A percentile compares a stretch with the other conserved stretches of the same genome.
Evolutionary conservation across 2,797 vertebrate species (phyloP).

Genomic region (Pseudopleuronectes americanus): DNA sequence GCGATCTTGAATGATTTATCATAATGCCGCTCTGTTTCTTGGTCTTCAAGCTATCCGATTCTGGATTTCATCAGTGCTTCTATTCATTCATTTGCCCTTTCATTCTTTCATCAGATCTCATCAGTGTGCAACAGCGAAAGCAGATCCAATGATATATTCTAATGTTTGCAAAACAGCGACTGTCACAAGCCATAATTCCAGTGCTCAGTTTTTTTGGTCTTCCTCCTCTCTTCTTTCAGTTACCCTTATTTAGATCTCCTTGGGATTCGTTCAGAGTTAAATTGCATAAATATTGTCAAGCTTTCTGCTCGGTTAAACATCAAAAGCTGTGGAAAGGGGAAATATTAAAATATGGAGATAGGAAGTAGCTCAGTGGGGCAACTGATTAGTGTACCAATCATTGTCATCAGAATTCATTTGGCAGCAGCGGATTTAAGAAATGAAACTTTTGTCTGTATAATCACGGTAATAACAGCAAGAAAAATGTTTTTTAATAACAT

Average conservation of each 20-base stretch:
- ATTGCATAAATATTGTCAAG: constrained; percentile 55
- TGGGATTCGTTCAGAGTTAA: constrained; percentile 49
- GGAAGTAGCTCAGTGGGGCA: constrained; percentile 65
- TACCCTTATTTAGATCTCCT: constrained; percentile 58
- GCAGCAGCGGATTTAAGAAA: constrained; percentile 58
- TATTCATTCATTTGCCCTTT: constrained; percentile 51
- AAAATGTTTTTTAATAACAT: constrained; percentile 8
- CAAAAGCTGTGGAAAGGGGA: constrained; percentile 55
- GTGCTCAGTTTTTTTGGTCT: constrained; percentile 32
- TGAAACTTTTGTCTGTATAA: constrained; percentile 58
- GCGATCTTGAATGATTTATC: constrained; percentile 73
- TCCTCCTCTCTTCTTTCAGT: constrained; percentile 23
- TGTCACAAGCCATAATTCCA: constrained; percentile 50
- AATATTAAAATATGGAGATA: constrained; percentile 72
- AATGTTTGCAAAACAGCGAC: constrained; percentile 39
- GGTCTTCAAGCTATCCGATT: constrained; percentile 53
- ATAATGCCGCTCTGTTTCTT: constrained; percentile 43
- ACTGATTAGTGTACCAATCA: constrained; percentile 70
- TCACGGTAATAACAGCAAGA: constrained; percentile 39
- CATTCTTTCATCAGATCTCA: constrained; percentile 45
- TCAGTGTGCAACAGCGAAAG: constrained; percentile 23
- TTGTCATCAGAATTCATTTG: constrained; percentile 70
- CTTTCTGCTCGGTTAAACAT: constrained; percentile 63
- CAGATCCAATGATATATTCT: constrained; percentile 40
- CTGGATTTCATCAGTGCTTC: constrained; percentile 53